phyloP scores from a whole-genome alignment of 2,797 vertebrate genomes.

The Cossypha niveicapilla region DNA sequence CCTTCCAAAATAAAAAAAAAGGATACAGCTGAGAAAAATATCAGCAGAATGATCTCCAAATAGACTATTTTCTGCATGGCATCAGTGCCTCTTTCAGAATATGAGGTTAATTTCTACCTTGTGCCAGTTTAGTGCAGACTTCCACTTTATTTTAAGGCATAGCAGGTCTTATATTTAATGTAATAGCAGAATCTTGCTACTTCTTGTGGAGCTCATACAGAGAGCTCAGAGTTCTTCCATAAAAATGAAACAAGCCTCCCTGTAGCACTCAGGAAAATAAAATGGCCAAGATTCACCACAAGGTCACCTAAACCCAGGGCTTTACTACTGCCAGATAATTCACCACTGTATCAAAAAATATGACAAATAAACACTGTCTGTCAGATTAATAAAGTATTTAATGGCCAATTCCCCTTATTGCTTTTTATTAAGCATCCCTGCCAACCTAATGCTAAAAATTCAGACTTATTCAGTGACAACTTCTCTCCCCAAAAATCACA shows the following conservation, averaged over 20 bases:
- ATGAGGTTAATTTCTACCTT: conserved; percentile 38
- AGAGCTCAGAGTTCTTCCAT: background rate
- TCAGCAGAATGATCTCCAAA: conserved; percentile 45
- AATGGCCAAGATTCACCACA: background rate
- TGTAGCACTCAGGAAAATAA: conserved; percentile 1
- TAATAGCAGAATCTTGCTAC: background rate
- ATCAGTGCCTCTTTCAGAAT: background rate
- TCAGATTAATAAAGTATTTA: background rate
- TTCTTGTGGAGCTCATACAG: background rate
- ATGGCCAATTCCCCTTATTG: background rate
- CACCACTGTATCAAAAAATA: background rate
- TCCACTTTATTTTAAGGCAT: conserved; percentile 23
- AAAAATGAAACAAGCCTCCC: conserved; percentile 9
- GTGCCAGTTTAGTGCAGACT: conserved; percentile 14
- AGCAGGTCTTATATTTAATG: background rate
- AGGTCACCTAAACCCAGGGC: background rate
- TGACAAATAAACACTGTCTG: background rate
- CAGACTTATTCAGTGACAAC: no score
- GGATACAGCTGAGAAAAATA: background rate
- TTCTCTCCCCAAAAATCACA: background rate
- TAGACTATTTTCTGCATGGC: background rate
- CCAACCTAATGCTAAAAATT: background rate
- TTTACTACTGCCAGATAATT: background rate
- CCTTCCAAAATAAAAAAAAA: background rate
- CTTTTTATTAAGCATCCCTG: background rate